These are phyloP conservation scores for Gymnoscelis rufifasciata DNA, from an alignment of 2,888 invertebrate species.

Conservation along the genomic window DNA sequence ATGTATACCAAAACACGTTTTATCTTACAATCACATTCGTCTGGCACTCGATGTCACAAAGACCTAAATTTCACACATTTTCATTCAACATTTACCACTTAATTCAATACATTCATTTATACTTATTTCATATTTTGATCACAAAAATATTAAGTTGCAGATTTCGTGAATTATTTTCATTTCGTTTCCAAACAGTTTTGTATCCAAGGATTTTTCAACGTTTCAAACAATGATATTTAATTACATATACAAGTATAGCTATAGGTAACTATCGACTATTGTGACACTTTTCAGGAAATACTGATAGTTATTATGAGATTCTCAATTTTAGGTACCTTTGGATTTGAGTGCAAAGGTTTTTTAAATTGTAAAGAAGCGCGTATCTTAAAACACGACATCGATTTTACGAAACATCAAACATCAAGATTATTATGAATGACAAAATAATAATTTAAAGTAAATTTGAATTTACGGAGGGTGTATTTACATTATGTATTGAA, in stretches of 20 bases:
- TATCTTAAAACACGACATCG: slow-evolving; percentile 34
- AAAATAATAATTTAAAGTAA: no score
- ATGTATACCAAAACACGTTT: slow-evolving; percentile 42
- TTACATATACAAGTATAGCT: no score
- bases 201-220: no score
- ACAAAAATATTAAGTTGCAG: slow-evolving; percentile 8
- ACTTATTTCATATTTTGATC: slow-evolving; percentile 11
- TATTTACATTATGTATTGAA: no score
- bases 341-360: no score
- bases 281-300: no score
- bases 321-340: no score
- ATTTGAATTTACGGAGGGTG: no score
- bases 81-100: slow-evolving; percentile 10
- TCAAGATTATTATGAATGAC: slow-evolving; percentile 21
- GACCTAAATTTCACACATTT: slow-evolving; percentile 15
- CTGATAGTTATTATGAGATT: no score
- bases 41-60: slow-evolving; percentile 63
- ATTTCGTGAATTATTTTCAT: background rate
- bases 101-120: slow-evolving; percentile 8
- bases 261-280: no score
- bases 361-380: background rate
- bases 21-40: slow-evolving; percentile 66
- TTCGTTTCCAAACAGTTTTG: no score
- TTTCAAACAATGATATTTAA: no score
- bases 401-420: slow-evolving; percentile 37